phyloP scores from a whole-genome alignment of 2,888 invertebrate species.

The Patella pellucida region DNA sequence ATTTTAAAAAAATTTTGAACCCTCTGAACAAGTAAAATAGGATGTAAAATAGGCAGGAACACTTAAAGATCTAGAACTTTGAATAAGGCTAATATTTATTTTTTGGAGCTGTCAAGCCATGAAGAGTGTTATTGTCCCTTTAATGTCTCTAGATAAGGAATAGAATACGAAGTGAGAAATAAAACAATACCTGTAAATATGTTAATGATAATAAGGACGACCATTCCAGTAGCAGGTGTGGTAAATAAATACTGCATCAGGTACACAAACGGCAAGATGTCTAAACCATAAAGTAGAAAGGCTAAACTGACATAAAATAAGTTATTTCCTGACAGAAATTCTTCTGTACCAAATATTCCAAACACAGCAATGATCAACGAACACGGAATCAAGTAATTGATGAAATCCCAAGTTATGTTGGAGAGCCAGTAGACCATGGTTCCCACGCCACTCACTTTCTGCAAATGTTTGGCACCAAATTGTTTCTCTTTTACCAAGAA shows the following conservation, averaged over 20 bases:
- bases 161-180: constrained; percentile 45
- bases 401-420: constrained; percentile 79
- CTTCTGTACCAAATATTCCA: constrained; percentile 78
- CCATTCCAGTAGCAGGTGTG: constrained; percentile 83
- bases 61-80: too few species aligned
- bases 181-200: constrained; percentile 77
- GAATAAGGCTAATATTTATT: too few species aligned
- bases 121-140: too few species aligned
- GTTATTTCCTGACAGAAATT: constrained; percentile 72
- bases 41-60: too few species aligned
- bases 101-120: too few species aligned
- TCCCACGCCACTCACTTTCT: constrained; percentile 66
- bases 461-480: constrained; percentile 61
- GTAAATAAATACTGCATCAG: constrained; percentile 79
- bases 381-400: constrained; percentile 77
- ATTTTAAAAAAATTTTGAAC: too few species aligned
- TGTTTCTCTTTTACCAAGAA: constrained; percentile 62
- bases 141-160: background rate
- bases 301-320: constrained; percentile 74
- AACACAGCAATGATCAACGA: constrained; percentile 77
- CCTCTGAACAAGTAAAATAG: too few species aligned
- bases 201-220: constrained; percentile 80
- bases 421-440: constrained; percentile 79
- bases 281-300: constrained; percentile 80
- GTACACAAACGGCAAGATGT: constrained; percentile 82